These are phyloP conservation scores for Drosophila nigromelanica DNA, from an alignment of 1,140 invertebrate genomes.

Conservation along the genomic window DNA sequence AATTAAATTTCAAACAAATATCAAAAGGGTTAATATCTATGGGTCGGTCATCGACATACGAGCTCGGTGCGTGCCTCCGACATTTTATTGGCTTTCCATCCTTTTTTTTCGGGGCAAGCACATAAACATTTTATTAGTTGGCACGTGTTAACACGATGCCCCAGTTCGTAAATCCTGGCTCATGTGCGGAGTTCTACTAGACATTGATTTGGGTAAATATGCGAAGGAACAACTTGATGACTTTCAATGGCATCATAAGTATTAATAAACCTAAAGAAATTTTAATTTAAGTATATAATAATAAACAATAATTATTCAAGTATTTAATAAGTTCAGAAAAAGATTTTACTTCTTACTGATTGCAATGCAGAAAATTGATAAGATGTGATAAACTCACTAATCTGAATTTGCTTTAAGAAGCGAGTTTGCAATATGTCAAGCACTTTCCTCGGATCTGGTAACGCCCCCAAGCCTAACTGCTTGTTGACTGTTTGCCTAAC, in stretches of 20 bases:
- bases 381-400: too few species aligned
- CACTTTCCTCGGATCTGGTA: background rate
- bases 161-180: conserved; percentile 38
- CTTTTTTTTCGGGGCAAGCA: conserved; percentile 46
- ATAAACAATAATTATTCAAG: too few species aligned
- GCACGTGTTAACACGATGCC: conserved; percentile 61
- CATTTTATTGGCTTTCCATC: conserved; percentile 69
- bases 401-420: too few species aligned
- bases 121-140: conserved; percentile 80
- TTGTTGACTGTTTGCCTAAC: conserved; percentile 19
- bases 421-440: background rate
- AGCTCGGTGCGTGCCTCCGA: conserved; percentile 38
- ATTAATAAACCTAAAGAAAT: conserved; percentile 52
- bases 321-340: too few species aligned
- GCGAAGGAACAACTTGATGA: conserved; percentile 18
- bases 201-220: conserved; percentile 46
- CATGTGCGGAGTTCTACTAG: conserved; percentile 9
- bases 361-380: too few species aligned
- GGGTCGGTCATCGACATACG: conserved; percentile 41
- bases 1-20: conserved; percentile 75
- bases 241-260: conserved; percentile 17
- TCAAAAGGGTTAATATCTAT: conserved; percentile 67
- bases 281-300: too few species aligned
- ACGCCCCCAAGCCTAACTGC: background rate
- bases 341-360: too few species aligned